phyloP scores from a whole-genome alignment of 2,797 vertebrate genomes.

The Enteromius mattozi region DNA sequence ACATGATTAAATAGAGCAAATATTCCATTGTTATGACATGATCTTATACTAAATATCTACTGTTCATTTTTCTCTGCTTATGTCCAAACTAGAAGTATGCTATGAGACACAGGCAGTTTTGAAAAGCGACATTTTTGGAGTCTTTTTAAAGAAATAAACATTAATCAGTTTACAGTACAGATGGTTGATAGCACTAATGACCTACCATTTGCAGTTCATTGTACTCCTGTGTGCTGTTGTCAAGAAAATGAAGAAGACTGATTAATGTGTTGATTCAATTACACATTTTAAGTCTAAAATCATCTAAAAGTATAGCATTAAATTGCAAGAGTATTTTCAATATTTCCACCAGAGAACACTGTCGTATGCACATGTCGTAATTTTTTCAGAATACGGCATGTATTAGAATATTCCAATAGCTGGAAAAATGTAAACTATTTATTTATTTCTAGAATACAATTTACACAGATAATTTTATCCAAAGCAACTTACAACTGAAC shows the following conservation, averaged over 20 bases:
- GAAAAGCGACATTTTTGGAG: not conserved
- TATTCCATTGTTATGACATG: not conserved
- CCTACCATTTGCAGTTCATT: conserved; percentile 9
- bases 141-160: not conserved
- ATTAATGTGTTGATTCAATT: conserved; percentile 19
- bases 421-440: not conserved
- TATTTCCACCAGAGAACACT: not conserved
- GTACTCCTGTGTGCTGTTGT: not conserved
- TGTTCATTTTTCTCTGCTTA: not conserved
- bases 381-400: not conserved
- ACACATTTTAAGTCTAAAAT: conserved; percentile 14
- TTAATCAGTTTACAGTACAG: not conserved
- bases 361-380: not conserved
- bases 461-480: not conserved
- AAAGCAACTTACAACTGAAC: not conserved
- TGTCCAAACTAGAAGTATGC: not conserved
- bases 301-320: not conserved
- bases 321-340: not conserved
- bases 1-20: not conserved
- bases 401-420: not conserved
- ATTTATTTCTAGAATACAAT: not conserved
- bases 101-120: not conserved
- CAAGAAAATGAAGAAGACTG: not conserved
- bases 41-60: not conserved
- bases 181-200: not conserved